Base-by-base conservation (phyloP, 2,888 invertebrate species). In the Mallateleia sp. region DNA sequence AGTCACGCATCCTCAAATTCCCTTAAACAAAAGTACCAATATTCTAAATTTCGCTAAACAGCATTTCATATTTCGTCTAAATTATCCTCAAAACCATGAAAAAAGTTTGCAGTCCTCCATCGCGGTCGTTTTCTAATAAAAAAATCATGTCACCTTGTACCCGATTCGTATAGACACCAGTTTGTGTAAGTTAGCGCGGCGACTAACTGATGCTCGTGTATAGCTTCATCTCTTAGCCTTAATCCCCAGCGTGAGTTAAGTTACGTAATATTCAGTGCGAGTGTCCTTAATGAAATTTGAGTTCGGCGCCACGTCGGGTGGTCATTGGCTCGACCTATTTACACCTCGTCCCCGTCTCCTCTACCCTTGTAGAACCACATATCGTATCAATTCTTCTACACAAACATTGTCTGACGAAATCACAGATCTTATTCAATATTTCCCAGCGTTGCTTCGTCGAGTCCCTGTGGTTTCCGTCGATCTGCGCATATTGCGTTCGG, bases 311-410 rank as follows among this genome's bases (percentile, higher is more conserved):
- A 32, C 22, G 22, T 20, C 67, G 78, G 52, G 11, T 83, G 85
- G 83, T 88, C 86, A 83, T 86, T 88, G 83, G 85, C 83, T 80
- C 77, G 88, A 88, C 88, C 83, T 56, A 79, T 85, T 88, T 88
- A 45, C 64, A 38, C 64, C 64, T 47, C 25, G 15, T 66, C 74
- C 64, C 52, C 11, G n/a, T n/a, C n/a, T n/a, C n/a, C n/a, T n/a
- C n/a, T n/a, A n/a, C n/a, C n/a, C n/a, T n/a, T n/a, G n/a, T n/a
- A n/a, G n/a, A n/a, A n/a, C n/a, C n/a, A n/a, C n/a, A n/a, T n/a
- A n/a, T n/a, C n/a, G 11, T 28, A 34, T 52, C 38, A 25, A 32
- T 71, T 50, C 22, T 38, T 58, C n/a, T n/a, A n/a, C n/a, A n/a
- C n/a, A n/a, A n/a, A n/a, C n/a, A n/a, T n/a, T n/a, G n/a, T n/a